Conservation (phyloP, 2,113 vertebrate species). For the Larimichthys crocea region DNA sequence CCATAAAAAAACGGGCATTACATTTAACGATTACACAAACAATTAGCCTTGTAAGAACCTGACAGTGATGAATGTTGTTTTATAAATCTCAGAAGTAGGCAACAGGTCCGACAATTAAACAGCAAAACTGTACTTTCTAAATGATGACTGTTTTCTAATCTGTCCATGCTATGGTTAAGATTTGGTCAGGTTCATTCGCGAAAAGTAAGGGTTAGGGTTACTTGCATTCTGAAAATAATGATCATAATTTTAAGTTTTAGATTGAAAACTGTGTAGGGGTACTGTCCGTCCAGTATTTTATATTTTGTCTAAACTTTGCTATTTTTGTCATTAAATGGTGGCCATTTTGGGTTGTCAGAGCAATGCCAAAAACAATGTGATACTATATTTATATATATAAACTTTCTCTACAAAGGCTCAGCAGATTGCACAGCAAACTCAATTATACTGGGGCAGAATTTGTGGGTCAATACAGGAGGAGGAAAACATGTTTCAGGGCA, state of each 20-base stretch:
- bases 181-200: not conserved
- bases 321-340: not conserved
- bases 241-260: not conserved
- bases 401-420: not conserved
- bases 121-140: not conserved
- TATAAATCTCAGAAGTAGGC: not conserved
- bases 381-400: not conserved
- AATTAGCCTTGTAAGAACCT: not conserved
- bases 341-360: not conserved
- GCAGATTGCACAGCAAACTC: not conserved
- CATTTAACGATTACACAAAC: not conserved
- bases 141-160: not conserved
- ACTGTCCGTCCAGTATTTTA: not conserved
- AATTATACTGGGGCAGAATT: not conserved
- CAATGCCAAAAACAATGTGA: not conserved
- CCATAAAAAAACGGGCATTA: not conserved
- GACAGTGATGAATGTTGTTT: not conserved
- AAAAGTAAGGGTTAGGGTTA: no score
- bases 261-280: not conserved
- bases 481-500: conserved; percentile 4
- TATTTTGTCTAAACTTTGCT: not conserved
- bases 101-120: not conserved
- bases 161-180: not conserved
- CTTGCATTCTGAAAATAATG: not conserved
- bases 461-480: conserved; percentile 1